Conservation (phyloP, 2,113 vertebrate genomes). For the Trachemys scripta region DNA sequence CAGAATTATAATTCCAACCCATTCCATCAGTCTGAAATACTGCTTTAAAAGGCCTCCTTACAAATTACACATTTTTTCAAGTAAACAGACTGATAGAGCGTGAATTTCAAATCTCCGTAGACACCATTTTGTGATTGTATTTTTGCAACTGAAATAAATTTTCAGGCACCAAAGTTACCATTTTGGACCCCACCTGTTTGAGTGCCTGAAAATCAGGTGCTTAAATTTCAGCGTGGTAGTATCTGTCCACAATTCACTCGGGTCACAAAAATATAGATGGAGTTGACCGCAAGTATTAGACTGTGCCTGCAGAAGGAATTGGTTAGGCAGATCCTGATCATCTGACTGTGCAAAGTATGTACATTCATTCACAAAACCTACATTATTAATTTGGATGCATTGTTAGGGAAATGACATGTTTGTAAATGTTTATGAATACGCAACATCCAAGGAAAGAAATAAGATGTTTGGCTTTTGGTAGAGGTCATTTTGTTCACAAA, state of each 20-base stretch:
- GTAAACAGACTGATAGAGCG: background rate
- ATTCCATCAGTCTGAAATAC: background rate
- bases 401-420: background rate
- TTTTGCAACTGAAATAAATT: background rate
- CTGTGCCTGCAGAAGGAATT: background rate
- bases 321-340: background rate
- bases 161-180: background rate
- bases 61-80: rapidly evolving
- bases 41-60: background rate
- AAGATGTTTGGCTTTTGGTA: background rate
- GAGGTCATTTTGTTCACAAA: background rate
- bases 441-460: background rate
- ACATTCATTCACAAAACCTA: background rate
- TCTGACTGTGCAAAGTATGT: rapidly evolving
- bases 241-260: background rate
- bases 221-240: background rate
- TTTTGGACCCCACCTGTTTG: background rate
- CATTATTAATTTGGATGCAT: rapidly evolving
- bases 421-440: rapidly evolving
- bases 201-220: background rate
- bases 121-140: background rate
- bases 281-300: background rate
- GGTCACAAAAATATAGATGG: background rate
- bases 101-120: background rate
- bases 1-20: rapidly evolving